A percentile compares a stretch with the other conserved stretches of the same genome.
These are phyloP conservation scores for Probosciger aterrimus DNA, from an alignment of 2,113 vertebrate species.

Conservation along the genomic window DNA sequence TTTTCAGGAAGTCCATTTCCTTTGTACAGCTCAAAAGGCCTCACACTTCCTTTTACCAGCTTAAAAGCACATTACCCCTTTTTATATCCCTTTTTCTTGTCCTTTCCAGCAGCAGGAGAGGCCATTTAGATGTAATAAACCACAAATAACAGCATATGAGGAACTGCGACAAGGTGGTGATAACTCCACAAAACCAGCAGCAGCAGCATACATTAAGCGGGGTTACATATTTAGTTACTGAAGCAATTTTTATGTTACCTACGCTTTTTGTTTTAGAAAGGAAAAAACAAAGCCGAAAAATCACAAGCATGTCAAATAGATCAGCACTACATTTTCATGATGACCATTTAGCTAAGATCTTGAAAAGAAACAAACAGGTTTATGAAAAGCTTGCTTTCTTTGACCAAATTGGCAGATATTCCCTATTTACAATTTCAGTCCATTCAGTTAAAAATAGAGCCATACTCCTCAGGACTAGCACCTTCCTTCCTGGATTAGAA, in stretches of 20 bases:
- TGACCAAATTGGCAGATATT: background rate
- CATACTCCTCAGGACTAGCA: background rate
- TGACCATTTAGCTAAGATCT: background rate
- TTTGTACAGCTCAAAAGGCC: background rate
- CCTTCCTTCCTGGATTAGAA: background rate
- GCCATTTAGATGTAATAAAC: background rate
- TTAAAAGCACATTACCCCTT: background rate
- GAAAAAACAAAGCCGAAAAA: background rate
- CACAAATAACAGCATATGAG: background rate
- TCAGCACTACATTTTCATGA: background rate
- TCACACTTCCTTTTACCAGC: background rate
- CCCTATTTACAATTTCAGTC: background rate
- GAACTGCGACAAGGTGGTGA: background rate
- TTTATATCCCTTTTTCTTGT: background rate
- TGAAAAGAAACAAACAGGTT: background rate
- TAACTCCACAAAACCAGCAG: background rate
- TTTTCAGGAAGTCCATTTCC: slow-evolving; percentile 19
- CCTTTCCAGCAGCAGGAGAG: background rate
- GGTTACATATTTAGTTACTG: background rate
- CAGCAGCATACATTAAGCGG: background rate
- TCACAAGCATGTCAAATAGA: background rate
- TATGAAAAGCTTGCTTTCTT: background rate
- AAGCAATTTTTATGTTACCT: background rate
- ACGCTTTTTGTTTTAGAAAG: background rate
- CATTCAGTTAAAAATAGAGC: background rate